A percentile compares a stretch with the other conserved stretches of the same genome.
Conservation (phyloP, 2,888 invertebrate genomes). For the Synergus itoensis region DNA sequence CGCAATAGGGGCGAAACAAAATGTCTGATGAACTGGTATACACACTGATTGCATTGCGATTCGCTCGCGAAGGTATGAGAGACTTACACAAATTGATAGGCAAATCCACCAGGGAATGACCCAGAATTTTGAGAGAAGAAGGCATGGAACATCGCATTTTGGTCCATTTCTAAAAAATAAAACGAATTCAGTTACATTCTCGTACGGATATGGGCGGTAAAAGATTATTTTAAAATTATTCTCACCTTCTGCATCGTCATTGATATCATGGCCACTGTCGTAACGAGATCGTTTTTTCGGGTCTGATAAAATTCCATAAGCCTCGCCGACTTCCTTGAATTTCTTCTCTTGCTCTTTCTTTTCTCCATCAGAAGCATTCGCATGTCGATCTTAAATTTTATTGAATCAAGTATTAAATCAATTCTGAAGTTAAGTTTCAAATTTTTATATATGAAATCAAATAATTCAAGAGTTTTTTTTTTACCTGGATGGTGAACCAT, state of each 20-base stretch:
- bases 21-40: conserved; percentile 12
- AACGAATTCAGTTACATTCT: background rate
- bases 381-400: conserved; percentile 87
- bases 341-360: conserved; percentile 95
- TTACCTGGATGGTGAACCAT: conserved; percentile 93
- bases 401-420: conserved; percentile 1
- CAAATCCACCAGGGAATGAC: conserved; percentile 39
- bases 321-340: conserved; percentile 98
- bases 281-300: conserved; percentile 93
- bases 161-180: conserved; percentile 57
- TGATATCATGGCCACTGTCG: conserved; percentile 94
- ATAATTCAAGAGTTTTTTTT: conserved; percentile 55
- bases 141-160: conserved; percentile 53
- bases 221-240: conserved; percentile 8
- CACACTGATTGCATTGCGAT: conserved; percentile 17
- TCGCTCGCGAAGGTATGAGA: conserved; percentile 10
- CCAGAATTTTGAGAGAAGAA: conserved; percentile 49
- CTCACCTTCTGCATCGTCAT: conserved; percentile 83
- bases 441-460: background rate
- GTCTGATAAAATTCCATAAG: conserved; percentile 94
- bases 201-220: too few species aligned
- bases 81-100: conserved; percentile 52
- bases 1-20: conserved; percentile 14
- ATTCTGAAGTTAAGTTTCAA: background rate
- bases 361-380: conserved; percentile 89